phyloP scores from a whole-genome alignment of 2,888 invertebrate species.

The Nesidiocoris tenuis region DNA sequence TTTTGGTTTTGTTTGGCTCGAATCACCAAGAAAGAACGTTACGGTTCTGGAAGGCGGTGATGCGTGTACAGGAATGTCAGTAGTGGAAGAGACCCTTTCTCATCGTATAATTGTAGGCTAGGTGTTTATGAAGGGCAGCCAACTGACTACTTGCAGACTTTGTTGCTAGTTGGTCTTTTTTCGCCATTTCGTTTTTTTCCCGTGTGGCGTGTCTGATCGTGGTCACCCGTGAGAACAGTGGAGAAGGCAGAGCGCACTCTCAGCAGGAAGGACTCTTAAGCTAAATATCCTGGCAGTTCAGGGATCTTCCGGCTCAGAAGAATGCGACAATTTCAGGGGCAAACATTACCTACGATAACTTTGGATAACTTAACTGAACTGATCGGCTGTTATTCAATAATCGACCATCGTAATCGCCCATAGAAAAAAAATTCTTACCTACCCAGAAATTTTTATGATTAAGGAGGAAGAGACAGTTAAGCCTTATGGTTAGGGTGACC shows the following conservation, averaged over 20 bases:
- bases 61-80: not conserved
- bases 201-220: conserved; percentile 30
- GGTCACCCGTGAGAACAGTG: conserved; percentile 38
- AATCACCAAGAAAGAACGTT: not conserved
- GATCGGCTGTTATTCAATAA: too few species aligned
- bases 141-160: conserved; percentile 43
- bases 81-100: not conserved
- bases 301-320: too few species aligned
- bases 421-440: too few species aligned
- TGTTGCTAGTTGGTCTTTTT: conserved; percentile 34
- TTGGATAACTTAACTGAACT: too few species aligned
- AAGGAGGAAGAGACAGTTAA: too few species aligned
- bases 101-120: conserved; percentile 32
- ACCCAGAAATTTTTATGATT: too few species aligned
- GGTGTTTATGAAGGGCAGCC: conserved; percentile 43
- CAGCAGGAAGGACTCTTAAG: not conserved
- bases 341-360: too few species aligned
- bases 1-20: not conserved
- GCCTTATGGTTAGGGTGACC: too few species aligned
- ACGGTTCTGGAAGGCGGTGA: not conserved
- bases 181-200: not conserved
- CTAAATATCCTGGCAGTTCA: too few species aligned
- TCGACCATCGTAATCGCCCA: too few species aligned
- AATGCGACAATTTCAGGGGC: too few species aligned
- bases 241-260: not conserved